Conservation (phyloP, 2,113 vertebrate genomes). For the Phylloscopus whistleri region DNA sequence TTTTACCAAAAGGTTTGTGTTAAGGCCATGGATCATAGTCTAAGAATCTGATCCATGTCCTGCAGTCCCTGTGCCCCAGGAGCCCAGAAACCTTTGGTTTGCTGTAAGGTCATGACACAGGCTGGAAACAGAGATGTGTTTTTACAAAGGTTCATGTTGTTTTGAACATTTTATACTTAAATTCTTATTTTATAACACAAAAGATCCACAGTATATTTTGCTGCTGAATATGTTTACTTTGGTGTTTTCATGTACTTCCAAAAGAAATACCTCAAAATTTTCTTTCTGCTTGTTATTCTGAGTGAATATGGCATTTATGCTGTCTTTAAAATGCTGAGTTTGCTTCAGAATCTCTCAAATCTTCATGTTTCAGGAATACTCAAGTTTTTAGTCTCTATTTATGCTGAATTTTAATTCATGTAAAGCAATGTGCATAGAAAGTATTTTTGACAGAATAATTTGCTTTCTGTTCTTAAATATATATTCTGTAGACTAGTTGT, state of each 20-base stretch:
- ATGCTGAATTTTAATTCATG: conserved; percentile 10
- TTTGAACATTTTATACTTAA: conserved; percentile 45
- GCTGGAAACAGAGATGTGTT: conserved; percentile 24
- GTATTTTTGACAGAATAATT: conserved; percentile 14
- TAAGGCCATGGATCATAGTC: neutral
- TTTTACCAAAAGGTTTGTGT: neutral
- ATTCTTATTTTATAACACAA: conserved; percentile 21
- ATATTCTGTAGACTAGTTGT: neutral
- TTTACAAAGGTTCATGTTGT: conserved; percentile 42
- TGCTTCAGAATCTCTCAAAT: conserved; percentile 22
- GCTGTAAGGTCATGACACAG: neutral
- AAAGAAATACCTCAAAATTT: conserved; percentile 69
- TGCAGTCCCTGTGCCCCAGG: neutral
- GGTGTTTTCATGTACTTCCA: conserved; percentile 67
- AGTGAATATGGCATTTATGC: conserved; percentile 34
- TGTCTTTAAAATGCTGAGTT: conserved; percentile 54
- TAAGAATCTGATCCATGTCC: neutral
- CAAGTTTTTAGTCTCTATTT: conserved; percentile 21
- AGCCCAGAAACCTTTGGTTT: neutral
- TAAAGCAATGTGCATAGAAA: neutral
- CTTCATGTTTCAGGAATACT: conserved; percentile 55
- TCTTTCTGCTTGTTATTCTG: conserved; percentile 65
- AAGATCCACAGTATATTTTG: conserved; percentile 44
- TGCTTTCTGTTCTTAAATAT: conserved; percentile 1
- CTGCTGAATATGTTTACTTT: conserved; percentile 47